Evolutionary conservation across 2,888 invertebrate species (phyloP), one percentile per base, ranked within the genome.

Genomic region (Mayetiola destructor): DNA sequence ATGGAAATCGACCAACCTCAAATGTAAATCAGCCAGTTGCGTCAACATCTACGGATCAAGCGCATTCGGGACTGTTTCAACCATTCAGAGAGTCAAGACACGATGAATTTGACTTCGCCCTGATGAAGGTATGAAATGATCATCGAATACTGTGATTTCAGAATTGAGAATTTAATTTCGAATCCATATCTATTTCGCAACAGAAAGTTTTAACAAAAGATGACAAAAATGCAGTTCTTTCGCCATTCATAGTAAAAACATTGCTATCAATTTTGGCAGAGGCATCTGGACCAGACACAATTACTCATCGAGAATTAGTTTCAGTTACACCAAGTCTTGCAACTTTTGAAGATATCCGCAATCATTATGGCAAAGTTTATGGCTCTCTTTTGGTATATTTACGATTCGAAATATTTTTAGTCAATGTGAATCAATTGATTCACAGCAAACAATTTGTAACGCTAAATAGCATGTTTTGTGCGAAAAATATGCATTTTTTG

Each of bases 171-270:
- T 56, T n/a, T 27, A 20, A 48, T 54, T 54, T 30, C 12, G 12
- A 48, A 18, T 14, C 23, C 10, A 14, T 4, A 14, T 20, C 23
- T 40, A 20, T 8, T 30, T 42, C 6, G 12, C 4, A 20, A 1
- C 10, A 56, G 29, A 53, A 56, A 27, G 39, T 39, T 16, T 39
- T 56, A 16, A 6, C 12, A 14, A 9, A 12, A 2, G 18, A 27
- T 18, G 56, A 39, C 5, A 16, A 37, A 21, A 88, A 88, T 70
- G 75, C 85, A 57, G 72, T 88, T 21, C 66, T 88, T 52, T 89
- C 88, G 0, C 88, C 89, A 0, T 74, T 88, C 60, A 86, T 88
- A 2, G 68, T 88, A 48, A 88, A 88, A 70, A 65, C 88, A 61
- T 79, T 84, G 0, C 67, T 89, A 60, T 82, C 82, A 0, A 76